Conservation (phyloP, 2,113 vertebrate species). For the Lamprologus ornatipinnis region DNA sequence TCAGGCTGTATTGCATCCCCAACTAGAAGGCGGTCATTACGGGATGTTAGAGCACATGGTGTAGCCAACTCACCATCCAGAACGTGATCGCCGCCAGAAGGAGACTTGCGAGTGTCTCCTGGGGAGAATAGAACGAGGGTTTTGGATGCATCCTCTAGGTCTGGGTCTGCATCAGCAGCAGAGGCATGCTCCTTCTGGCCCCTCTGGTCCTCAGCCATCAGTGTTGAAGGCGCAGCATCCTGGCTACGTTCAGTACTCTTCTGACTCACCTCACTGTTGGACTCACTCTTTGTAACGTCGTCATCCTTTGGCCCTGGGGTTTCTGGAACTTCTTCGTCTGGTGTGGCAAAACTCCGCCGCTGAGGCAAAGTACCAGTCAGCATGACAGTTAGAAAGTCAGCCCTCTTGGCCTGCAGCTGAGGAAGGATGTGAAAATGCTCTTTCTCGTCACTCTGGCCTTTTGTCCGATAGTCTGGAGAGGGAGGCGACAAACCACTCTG, state of each 20-base stretch:
- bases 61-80: constrained; percentile 81
- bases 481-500: constrained; percentile 71
- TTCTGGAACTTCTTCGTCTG: constrained; percentile 9
- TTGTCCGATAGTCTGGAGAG: constrained; percentile 84
- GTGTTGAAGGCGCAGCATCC: constrained; percentile 86
- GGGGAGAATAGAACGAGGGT: constrained; percentile 94
- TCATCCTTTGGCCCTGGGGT: constrained; percentile 59
- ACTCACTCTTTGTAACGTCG: constrained; percentile 79
- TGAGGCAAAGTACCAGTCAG: constrained; percentile 72
- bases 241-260: constrained; percentile 87
- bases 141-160: constrained; percentile 91
- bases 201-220: constrained; percentile 86
- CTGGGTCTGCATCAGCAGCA: constrained; percentile 82
- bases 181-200: constrained; percentile 78
- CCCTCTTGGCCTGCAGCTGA: constrained; percentile 80
- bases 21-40: constrained; percentile 71
- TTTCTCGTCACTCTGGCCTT: constrained; percentile 77
- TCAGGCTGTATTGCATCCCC: constrained; percentile 27
- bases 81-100: constrained; percentile 71
- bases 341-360: constrained; percentile 41
- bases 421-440: constrained; percentile 77
- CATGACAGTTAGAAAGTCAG: constrained; percentile 85
- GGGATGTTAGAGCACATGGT: constrained; percentile 71
- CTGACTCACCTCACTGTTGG: constrained; percentile 85
- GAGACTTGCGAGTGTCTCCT: constrained; percentile 89